phyloP scores from a whole-genome alignment of 2,888 invertebrate genomes.

The Hypercompe scribonia region DNA sequence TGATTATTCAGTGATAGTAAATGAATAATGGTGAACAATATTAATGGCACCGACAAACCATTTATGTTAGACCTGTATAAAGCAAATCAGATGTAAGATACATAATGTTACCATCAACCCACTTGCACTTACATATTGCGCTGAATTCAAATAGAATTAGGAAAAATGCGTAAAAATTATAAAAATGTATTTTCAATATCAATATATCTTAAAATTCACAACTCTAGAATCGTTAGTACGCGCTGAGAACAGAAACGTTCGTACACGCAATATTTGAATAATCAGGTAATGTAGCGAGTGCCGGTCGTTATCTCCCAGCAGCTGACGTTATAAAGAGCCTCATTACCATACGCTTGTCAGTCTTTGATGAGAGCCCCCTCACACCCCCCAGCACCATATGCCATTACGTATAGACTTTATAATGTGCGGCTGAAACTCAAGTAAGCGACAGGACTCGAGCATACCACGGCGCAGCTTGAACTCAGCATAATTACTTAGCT shows the following conservation, averaged over 20 bases:
- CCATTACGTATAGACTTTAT: constrained; percentile 1
- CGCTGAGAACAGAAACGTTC: neutral
- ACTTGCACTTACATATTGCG: too few species aligned
- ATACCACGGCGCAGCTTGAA: neutral
- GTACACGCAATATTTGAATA: neutral
- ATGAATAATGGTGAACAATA: too few species aligned
- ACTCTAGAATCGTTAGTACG: neutral
- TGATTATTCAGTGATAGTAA: too few species aligned
- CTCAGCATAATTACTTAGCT: neutral
- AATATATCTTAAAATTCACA: neutral
- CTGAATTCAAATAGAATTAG: neutral
- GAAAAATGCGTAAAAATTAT: too few species aligned
- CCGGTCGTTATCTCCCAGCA: neutral
- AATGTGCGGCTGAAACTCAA: neutral
- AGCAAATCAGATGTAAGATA: too few species aligned
- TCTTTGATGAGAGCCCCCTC: neutral
- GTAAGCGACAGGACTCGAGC: neutral
- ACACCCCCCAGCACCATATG: neutral
- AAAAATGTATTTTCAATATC: neutral
- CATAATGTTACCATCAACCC: too few species aligned
- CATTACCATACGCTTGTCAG: constrained; percentile 6
- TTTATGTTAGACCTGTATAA: too few species aligned
- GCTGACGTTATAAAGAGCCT: neutral
- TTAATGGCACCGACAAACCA: too few species aligned
- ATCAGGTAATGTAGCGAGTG: neutral